Evolutionary conservation across 2,888 invertebrate genomes (phyloP).

Genomic region (Sminthurides aquaticus): DNA sequence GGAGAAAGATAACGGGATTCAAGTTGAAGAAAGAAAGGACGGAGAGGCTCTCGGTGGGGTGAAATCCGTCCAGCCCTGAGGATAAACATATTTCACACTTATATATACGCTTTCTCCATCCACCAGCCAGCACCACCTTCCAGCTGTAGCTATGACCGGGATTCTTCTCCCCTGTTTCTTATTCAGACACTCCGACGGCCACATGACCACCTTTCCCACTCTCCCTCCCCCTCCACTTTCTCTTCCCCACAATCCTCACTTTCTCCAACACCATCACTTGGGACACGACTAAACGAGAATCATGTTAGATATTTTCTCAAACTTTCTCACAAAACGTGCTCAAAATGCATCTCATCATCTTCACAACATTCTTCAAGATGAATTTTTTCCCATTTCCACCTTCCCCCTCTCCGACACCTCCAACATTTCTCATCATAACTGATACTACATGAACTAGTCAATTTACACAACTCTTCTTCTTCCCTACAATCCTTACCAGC

Average conservation of each 20-base stretch:
- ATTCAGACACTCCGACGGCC: background rate
- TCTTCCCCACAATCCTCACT: slow-evolving; percentile 5
- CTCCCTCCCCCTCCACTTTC: too few relatives aligned
- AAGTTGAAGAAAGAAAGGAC: background rate
- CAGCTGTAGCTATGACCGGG: too few relatives aligned
- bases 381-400: background rate
- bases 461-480: too few relatives aligned
- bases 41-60: background rate
- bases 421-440: background rate
- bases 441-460: background rate
- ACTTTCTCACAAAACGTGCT: background rate
- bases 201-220: slow-evolving; percentile 1
- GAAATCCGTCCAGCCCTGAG: slow-evolving; percentile 1
- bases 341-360: background rate
- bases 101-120: too few relatives aligned
- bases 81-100: background rate
- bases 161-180: background rate
- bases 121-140: too few relatives aligned
- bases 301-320: background rate
- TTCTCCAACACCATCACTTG: too few relatives aligned
- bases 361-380: background rate
- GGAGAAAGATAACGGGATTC: background rate
- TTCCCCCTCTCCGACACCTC: background rate
- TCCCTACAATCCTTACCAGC: too few relatives aligned
- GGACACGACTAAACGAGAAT: background rate